These are phyloP conservation scores for Drosophila sp. DNA, from an alignment of 1,140 invertebrate species.

Conservation along the genomic window DNA sequence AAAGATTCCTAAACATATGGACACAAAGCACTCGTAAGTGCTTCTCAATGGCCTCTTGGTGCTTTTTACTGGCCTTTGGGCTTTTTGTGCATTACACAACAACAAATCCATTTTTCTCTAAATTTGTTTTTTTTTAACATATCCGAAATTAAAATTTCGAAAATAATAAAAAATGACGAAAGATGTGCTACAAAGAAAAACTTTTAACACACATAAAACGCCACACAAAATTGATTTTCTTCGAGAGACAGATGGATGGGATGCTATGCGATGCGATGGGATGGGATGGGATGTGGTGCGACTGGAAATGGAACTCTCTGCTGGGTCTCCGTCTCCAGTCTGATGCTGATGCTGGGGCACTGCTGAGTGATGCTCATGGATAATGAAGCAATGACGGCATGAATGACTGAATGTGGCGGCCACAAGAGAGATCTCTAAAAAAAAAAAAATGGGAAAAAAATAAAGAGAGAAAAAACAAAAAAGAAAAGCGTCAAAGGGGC, in stretches of 20 bases:
- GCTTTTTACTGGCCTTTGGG: background rate
- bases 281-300: conserved; percentile 15
- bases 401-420: conserved; percentile 58
- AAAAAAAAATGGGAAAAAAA: background rate
- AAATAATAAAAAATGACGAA: conserved; percentile 49
- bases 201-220: conserved; percentile 35
- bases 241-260: conserved; percentile 38
- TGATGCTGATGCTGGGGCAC: background rate
- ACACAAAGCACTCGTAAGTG: background rate
- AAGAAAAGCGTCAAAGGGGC: conserved; percentile 67
- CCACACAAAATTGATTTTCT: conserved; percentile 61
- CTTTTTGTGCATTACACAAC: conserved; percentile 4
- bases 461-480: background rate
- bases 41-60: background rate
- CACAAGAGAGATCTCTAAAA: conserved; percentile 28
- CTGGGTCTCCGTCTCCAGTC: conserved; percentile 40
- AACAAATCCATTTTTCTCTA: conserved; percentile 48
- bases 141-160: conserved; percentile 46
- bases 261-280: conserved; percentile 25
- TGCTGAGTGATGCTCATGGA: conserved; percentile 78
- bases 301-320: conserved; percentile 17
- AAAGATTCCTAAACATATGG: background rate
- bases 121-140: conserved; percentile 10
- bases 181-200: conserved; percentile 40
- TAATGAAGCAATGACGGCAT: conserved; percentile 73